phyloP scores from a whole-genome alignment of 2,113 vertebrate species.

The Atrichornis clamosus region DNA sequence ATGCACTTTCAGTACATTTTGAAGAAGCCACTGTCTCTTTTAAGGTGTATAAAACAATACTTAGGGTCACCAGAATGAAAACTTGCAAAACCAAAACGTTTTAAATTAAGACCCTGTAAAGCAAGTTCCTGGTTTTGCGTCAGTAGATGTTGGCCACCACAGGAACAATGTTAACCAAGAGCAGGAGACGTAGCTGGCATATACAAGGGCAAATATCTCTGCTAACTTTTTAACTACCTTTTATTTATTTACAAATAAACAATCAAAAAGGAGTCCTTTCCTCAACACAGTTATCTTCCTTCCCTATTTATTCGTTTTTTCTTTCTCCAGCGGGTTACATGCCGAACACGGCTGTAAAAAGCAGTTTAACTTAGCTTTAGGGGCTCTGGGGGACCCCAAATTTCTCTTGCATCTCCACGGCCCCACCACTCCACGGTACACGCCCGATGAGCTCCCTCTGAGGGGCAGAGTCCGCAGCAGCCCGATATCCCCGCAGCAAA shows the following conservation, averaged over 20 bases:
- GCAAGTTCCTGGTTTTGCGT: not conserved
- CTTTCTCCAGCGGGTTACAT: not conserved
- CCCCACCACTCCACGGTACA: not conserved
- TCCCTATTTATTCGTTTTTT: not conserved
- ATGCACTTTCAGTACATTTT: not conserved
- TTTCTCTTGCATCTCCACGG: not conserved
- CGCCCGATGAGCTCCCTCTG: not conserved
- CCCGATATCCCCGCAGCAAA: not conserved
- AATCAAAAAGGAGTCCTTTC: not conserved
- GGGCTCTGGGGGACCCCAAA: too few species aligned
- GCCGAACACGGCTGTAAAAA: too few species aligned
- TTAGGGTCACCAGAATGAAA: not conserved
- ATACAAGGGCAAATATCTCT: not conserved
- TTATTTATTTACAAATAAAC: not conserved
- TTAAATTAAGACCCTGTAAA: not conserved
- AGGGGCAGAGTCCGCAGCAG: not conserved
- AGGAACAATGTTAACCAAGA: not conserved
- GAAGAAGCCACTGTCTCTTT: not conserved
- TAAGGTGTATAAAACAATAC: not conserved
- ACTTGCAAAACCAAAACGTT: not conserved
- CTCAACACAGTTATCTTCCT: not conserved
- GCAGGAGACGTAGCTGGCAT: not conserved
- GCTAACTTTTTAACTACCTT: not conserved
- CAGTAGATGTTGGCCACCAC: not conserved
- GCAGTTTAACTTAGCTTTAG: accelerated